These are phyloP conservation scores for Semaprochilodus insignis DNA, from an alignment of 2,797 vertebrate genomes.

Conservation along the genomic window DNA sequence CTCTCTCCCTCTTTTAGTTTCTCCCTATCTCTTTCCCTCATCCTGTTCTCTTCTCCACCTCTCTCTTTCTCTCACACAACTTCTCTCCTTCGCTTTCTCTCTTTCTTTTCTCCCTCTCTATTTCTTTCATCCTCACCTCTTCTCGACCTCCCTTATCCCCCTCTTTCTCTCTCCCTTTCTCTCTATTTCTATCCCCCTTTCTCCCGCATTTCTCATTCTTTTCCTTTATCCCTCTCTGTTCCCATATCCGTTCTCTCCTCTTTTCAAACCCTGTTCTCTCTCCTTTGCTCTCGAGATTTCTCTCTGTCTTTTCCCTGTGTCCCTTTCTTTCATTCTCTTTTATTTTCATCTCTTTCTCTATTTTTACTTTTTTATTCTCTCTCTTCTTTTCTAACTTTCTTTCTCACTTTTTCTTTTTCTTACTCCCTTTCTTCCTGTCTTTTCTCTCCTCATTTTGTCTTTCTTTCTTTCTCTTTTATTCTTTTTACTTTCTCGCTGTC, in stretches of 20 bases:
- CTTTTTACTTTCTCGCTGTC: background rate
- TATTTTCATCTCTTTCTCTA: slow-evolving; percentile 60
- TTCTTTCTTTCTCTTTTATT: background rate
- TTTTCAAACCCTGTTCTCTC: slow-evolving; percentile 51
- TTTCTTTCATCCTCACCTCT: background rate
- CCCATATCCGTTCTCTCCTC: background rate
- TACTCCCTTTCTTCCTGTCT: slow-evolving; percentile 61
- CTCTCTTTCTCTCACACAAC: too few species aligned
- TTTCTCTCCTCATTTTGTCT: background rate
- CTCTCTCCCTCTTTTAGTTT: too few species aligned
- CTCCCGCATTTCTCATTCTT: slow-evolving; percentile 58
- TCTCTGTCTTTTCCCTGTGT: background rate
- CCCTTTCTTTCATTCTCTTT: background rate
- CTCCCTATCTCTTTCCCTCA: too few species aligned
- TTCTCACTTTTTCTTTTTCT: slow-evolving; percentile 58
- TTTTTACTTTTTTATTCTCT: slow-evolving; percentile 40
- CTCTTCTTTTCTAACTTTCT: slow-evolving; percentile 34
- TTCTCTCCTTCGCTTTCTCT: background rate
- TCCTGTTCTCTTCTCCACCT: too few species aligned
- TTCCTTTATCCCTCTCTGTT: background rate
- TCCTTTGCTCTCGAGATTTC: slow-evolving; percentile 48
- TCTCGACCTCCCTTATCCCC: too few species aligned
- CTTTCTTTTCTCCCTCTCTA: too few species aligned
- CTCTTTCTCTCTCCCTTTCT: background rate
- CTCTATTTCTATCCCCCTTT: too few species aligned